These are phyloP conservation scores for Glareola pratincola DNA, from an alignment of 2,113 vertebrate genomes.

Conservation along the genomic window DNA sequence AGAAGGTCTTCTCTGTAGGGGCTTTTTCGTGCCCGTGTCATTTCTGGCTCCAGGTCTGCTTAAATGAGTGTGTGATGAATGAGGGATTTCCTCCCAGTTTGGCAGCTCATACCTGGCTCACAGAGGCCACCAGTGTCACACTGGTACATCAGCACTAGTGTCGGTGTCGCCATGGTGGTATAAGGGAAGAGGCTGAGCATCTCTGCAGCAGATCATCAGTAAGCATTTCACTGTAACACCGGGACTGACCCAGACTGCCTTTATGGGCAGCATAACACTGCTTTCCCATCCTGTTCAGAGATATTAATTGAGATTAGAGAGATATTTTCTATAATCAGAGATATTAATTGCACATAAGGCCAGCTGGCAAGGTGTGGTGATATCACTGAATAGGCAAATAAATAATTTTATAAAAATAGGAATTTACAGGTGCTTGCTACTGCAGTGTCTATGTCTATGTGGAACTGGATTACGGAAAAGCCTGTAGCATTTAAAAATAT, in stretches of 20 bases:
- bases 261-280: neutral
- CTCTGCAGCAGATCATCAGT: neutral
- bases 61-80: neutral
- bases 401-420: neutral
- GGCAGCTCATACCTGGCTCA: neutral
- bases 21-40: neutral
- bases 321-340: too few species aligned
- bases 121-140: too few species aligned
- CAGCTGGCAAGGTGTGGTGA: neutral
- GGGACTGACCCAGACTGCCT: neutral
- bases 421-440: neutral
- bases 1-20: neutral
- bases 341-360: neutral
- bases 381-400: neutral
- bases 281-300: accelerated
- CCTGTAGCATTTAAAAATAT: neutral
- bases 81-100: neutral
- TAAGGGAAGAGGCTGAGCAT: neutral
- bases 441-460: neutral
- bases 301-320: neutral
- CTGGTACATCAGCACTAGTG: neutral
- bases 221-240: neutral
- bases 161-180: accelerated
- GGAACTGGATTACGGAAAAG: neutral
- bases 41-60: neutral